Conservation (phyloP, 1,140 invertebrate genomes). For the Bicyclus anynana region DNA sequence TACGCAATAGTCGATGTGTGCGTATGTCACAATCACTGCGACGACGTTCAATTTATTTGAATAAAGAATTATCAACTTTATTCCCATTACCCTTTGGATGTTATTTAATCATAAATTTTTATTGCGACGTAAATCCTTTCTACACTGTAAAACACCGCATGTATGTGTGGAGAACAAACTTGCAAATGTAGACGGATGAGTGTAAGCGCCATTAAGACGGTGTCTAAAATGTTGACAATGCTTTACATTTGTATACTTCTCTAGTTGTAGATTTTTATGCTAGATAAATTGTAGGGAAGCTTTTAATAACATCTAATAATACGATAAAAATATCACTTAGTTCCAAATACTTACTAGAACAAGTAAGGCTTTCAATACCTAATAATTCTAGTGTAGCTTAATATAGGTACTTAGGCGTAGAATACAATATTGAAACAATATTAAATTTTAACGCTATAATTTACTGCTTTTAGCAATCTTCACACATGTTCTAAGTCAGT, state of each 20-base stretch:
- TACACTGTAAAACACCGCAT: conserved; percentile 21
- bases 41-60: conserved; percentile 16
- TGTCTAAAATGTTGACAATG: conserved; percentile 32
- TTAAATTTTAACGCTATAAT: too few relatives aligned
- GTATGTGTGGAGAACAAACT: conserved; percentile 43
- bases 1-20: conserved; percentile 47
- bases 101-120: conserved; percentile 4
- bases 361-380: too few relatives aligned
- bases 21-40: conserved; percentile 27
- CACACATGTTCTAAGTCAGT: too few relatives aligned
- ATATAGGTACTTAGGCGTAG: too few relatives aligned
- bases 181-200: conserved; percentile 47
- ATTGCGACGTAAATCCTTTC: conserved; percentile 18
- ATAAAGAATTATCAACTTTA: conserved; percentile 22
- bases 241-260: conserved; percentile 1
- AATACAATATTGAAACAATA: too few relatives aligned
- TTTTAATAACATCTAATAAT: not conserved
- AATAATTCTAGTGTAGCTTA: too few relatives aligned
- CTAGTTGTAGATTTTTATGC: not conserved
- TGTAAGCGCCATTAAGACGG: conserved; percentile 40
- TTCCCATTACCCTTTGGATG: conserved; percentile 1
- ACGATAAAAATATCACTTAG: not conserved
- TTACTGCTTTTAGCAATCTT: too few relatives aligned
- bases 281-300: not conserved
- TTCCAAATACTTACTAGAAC: too few relatives aligned